These are phyloP conservation scores for Ypsolopha sequella DNA, from an alignment of 2,888 invertebrate genomes.

Conservation along the genomic window DNA sequence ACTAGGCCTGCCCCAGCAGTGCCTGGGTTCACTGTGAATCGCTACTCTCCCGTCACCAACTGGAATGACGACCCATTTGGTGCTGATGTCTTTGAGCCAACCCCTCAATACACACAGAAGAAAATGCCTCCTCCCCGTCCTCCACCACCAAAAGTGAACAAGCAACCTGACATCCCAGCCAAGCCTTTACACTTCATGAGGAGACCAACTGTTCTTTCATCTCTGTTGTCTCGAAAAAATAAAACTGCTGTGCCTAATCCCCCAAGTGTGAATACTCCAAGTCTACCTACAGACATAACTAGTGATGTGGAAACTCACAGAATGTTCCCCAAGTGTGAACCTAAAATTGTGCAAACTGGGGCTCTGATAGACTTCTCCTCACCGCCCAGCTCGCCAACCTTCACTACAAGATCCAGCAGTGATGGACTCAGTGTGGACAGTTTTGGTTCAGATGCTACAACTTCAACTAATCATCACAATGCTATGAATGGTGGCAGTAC, in stretches of 20 bases:
- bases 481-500: conserved; percentile 72
- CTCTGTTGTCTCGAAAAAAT: conserved; percentile 48
- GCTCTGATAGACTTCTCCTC: conserved; percentile 79
- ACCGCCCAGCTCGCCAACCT: conserved; percentile 81
- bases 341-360: conserved; percentile 55
- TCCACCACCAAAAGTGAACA: conserved; percentile 74
- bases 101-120: conserved; percentile 59
- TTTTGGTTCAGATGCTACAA: conserved; percentile 80
- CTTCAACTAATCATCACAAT: conserved; percentile 64
- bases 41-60: conserved; percentile 69
- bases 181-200: conserved; percentile 68
- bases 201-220: conserved; percentile 56
- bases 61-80: conserved; percentile 66
- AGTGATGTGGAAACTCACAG: conserved; percentile 43
- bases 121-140: conserved; percentile 81
- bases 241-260: conserved; percentile 27
- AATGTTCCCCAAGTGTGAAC: conserved; percentile 61
- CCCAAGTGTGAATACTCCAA: conserved; percentile 14
- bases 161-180: conserved; percentile 46
- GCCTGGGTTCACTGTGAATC: conserved; percentile 42
- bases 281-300: conserved; percentile 20
- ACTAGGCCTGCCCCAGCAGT: conserved; percentile 70
- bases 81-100: conserved; percentile 59
- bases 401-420: conserved; percentile 80
- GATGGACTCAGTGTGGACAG: conserved; percentile 82